Conservation (phyloP, 1,140 invertebrate species). For the Atta colombica region DNA sequence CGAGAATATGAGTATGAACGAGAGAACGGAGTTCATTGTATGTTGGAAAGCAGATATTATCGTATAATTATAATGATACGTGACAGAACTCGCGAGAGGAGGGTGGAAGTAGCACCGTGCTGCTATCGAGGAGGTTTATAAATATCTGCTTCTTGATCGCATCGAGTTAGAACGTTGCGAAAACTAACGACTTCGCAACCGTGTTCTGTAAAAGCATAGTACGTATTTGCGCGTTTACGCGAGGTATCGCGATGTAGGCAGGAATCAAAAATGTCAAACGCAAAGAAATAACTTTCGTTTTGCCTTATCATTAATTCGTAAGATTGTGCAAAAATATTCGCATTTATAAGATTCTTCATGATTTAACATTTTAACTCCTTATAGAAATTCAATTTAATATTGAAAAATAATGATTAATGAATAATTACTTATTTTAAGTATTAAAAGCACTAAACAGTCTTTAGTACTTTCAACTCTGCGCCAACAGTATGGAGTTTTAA, state of each 20-base stretch:
- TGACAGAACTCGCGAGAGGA: not conserved
- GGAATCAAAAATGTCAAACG: conserved; percentile 17
- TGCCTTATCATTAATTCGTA: conserved; percentile 25
- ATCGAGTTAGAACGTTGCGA: conserved; percentile 9
- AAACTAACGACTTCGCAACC: conserved; percentile 4
- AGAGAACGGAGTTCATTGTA: conserved; percentile 25
- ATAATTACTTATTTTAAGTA: no score
- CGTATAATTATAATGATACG: conserved; percentile 41
- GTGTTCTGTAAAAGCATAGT: conserved; percentile 2
- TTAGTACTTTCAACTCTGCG: no score
- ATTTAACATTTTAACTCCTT: not conserved
- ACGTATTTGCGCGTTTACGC: not conserved
- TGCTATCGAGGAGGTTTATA: conserved; percentile 23
- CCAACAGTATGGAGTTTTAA: no score
- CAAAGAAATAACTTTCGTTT: conserved; percentile 1
- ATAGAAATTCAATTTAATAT: no score
- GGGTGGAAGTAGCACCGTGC: not conserved
- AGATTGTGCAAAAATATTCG: not conserved
- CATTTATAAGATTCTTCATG: not conserved
- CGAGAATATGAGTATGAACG: not conserved
- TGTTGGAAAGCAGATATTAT: not conserved
- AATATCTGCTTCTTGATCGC: conserved; percentile 32
- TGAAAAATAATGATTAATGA: no score
- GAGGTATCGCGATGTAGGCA: not conserved
- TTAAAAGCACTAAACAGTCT: no score